These are phyloP conservation scores for Spea bombifrons DNA, from an alignment of 2,113 vertebrate species.

Conservation along the genomic window DNA sequence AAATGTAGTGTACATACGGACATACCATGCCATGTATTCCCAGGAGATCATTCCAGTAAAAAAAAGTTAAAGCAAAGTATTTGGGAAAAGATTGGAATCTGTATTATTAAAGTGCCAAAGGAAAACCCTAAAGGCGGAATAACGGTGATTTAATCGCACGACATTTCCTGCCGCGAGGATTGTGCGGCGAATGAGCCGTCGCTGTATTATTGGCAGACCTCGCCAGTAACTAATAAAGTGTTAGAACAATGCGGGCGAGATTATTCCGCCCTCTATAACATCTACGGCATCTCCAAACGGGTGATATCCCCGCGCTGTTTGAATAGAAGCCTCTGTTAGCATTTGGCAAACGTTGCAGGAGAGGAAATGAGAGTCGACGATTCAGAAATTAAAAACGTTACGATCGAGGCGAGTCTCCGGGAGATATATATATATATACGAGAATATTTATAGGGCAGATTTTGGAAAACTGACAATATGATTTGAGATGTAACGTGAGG, in stretches of 20 bases:
- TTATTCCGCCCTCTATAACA: not conserved
- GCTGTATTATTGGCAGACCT: slow-evolving; percentile 6
- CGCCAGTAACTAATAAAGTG: not conserved
- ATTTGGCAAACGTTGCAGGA: slow-evolving; percentile 50
- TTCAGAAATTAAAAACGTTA: slow-evolving; percentile 13
- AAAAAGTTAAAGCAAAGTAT: too few relatives aligned
- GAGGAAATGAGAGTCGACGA: slow-evolving; percentile 56
- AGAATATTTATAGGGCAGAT: too few relatives aligned
- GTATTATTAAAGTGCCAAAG: not conserved
- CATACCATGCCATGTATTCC: too few relatives aligned
- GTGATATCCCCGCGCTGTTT: slow-evolving; percentile 16
- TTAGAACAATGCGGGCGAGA: slow-evolving; percentile 10
- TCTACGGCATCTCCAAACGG: not conserved
- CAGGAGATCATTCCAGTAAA: too few relatives aligned
- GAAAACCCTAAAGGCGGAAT: slow-evolving; percentile 11
- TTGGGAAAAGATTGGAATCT: slow-evolving; percentile 16
- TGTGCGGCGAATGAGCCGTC: not conserved
- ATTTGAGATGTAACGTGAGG: too few relatives aligned
- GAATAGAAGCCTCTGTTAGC: slow-evolving; percentile 57
- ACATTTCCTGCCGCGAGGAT: slow-evolving; percentile 28
- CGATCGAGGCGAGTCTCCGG: too few relatives aligned
- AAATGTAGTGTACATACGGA: too few relatives aligned
- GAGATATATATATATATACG: too few relatives aligned
- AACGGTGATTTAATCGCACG: not conserved
- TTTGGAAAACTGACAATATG: too few relatives aligned